A percentile compares a stretch with the other conserved stretches of the same genome.
Evolutionary conservation across 2,888 invertebrate species (phyloP).

Genomic region (Scrobipalpa atriplicella): DNA sequence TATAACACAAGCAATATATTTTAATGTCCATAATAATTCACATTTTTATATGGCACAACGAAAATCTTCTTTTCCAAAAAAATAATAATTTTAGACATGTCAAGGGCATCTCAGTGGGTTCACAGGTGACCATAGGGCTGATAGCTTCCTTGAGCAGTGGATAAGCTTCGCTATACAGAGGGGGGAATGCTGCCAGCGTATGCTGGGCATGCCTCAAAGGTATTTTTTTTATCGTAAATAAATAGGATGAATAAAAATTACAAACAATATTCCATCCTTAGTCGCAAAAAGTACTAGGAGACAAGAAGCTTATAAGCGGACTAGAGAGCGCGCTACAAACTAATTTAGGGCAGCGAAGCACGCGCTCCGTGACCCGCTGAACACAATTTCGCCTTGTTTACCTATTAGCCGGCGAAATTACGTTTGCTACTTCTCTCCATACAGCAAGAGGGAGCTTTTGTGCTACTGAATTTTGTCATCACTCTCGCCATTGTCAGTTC

Average conservation of each 20-base stretch:
- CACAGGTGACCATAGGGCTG: too few relatives aligned
- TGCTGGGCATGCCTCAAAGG: too few relatives aligned
- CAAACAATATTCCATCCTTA: background rate
- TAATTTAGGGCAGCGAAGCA: conserved; percentile 24
- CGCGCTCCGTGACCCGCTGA: conserved; percentile 13
- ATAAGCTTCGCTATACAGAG: too few relatives aligned
- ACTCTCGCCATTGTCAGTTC: conserved; percentile 5
- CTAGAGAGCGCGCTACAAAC: conserved; percentile 11
- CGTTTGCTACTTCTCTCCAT: conserved; percentile 36
- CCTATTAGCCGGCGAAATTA: conserved; percentile 35
- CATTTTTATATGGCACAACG: too few relatives aligned
- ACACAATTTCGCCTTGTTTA: conserved; percentile 28
- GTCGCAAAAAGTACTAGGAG: background rate
- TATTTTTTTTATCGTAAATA: too few relatives aligned
- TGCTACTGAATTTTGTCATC: conserved; percentile 28
- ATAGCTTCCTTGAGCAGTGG: too few relatives aligned
- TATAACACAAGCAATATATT: too few relatives aligned
- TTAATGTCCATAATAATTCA: too few relatives aligned
- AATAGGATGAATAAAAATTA: background rate
- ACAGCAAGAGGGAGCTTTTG: conserved; percentile 26
- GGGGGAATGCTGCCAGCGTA: too few relatives aligned
- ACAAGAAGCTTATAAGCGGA: conserved; percentile 2
- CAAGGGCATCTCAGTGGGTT: too few relatives aligned
- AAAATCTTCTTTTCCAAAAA: too few relatives aligned
- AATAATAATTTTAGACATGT: too few relatives aligned